Evolutionary conservation across 2,888 invertebrate genomes (phyloP).

Genomic region (Neuroscelio doddi): DNA sequence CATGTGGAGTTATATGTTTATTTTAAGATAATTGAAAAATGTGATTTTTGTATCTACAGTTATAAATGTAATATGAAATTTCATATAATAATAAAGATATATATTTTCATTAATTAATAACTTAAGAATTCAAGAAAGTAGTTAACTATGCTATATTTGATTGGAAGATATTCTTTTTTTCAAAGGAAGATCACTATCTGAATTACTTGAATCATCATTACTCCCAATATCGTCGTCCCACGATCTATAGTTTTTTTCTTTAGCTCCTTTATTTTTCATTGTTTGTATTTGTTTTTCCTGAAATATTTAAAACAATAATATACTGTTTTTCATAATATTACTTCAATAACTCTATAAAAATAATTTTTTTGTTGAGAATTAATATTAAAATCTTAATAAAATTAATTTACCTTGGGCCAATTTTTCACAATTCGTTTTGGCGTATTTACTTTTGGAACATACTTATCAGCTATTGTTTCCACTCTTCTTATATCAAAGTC

Average conservation of each 20-base stretch:
- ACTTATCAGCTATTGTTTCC: conserved; percentile 59
- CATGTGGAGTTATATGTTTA: no score
- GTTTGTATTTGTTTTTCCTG: conserved; percentile 46
- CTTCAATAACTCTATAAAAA: no score
- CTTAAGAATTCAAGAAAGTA: no score
- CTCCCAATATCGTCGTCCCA: conserved; percentile 49
- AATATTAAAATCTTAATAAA: neutral
- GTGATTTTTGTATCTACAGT: no score
- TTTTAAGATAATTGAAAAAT: no score
- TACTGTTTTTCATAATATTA: neutral
- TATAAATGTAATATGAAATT: no score
- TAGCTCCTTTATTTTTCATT: conserved; percentile 27
- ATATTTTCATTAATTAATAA: no score
- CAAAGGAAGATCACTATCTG: conserved; percentile 57
- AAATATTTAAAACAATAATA: conserved; percentile 19
- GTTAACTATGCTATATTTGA: neutral
- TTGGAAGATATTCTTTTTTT: conserved; percentile 24
- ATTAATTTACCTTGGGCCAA: conserved; percentile 51
- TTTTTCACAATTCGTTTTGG: conserved; percentile 50
- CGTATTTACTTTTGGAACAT: conserved; percentile 54
- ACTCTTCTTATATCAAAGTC: conserved; percentile 74
- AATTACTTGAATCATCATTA: conserved; percentile 57
- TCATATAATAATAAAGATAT: no score
- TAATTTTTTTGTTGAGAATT: no score
- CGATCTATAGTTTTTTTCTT: conserved; percentile 39